These are phyloP conservation scores for Drosophila fungiperda DNA, from an alignment of 2,888 invertebrate species.

Conservation along the genomic window DNA sequence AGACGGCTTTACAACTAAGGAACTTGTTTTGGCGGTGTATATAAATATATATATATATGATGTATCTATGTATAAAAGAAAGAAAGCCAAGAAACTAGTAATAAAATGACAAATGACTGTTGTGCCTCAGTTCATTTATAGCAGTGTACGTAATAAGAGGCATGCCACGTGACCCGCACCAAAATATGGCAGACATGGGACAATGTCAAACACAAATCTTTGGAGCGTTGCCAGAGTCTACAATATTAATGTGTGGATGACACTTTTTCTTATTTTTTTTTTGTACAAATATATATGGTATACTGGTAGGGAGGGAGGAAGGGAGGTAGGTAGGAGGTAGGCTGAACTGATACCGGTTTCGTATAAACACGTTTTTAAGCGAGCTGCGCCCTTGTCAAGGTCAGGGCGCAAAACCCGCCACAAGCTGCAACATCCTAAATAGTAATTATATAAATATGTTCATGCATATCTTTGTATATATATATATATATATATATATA, in stretches of 20 bases:
- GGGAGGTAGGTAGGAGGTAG: background rate
- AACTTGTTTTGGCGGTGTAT: background rate
- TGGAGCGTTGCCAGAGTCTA: conserved; percentile 62
- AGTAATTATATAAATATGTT: background rate
- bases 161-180: background rate
- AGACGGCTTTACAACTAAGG: too few relatives aligned
- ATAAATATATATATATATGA: background rate
- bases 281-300: background rate
- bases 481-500: background rate
- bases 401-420: conserved; percentile 32
- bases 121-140: background rate
- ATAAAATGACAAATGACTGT: background rate
- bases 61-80: background rate
- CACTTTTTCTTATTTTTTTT: conserved; percentile 10
- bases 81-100: background rate
- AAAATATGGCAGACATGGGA: background rate
- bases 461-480: background rate
- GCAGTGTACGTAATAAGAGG: background rate
- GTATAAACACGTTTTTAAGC: conserved; percentile 60
- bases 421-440: conserved; percentile 9
- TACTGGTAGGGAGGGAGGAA: background rate
- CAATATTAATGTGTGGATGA: conserved; percentile 41
- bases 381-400: conserved; percentile 76
- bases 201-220: conserved; percentile 45
- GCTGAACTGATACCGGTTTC: conserved; percentile 59